Evolutionary conservation across 2,113 vertebrate genomes (phyloP).

Genomic region (Gracilinanus agilis): DNA sequence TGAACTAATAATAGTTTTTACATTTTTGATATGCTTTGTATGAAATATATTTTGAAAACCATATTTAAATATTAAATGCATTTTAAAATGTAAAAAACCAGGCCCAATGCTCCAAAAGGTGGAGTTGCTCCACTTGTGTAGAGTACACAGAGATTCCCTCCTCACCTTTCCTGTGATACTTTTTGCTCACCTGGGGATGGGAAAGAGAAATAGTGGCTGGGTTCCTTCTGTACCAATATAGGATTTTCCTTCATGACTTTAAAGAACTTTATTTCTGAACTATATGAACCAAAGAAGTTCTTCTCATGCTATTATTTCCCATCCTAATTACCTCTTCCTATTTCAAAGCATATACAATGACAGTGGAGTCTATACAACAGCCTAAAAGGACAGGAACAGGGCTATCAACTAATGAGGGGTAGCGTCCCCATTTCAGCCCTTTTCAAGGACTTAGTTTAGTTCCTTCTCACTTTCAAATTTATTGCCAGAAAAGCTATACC

Average conservation of each 20-base stretch:
- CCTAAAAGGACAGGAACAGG: neutral
- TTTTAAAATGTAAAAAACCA: no score
- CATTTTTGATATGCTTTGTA: no score
- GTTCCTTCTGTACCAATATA: neutral
- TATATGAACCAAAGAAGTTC: neutral
- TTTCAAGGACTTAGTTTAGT: no score
- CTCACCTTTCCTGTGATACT: neutral
- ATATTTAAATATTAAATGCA: no score
- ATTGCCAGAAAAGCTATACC: neutral
- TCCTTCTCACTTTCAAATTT: neutral
- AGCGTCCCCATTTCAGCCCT: no score
- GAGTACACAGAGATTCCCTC: neutral
- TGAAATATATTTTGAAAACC: no score
- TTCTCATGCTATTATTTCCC: neutral
- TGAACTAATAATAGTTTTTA: no score
- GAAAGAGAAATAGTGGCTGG: neutral
- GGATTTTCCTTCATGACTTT: no score
- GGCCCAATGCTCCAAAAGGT: neutral
- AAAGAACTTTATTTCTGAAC: no score
- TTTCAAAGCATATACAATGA: neutral
- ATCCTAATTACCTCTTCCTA: no score
- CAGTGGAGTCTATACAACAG: neutral
- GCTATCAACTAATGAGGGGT: neutral
- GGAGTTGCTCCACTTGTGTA: no score
- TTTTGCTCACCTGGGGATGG: neutral